These are phyloP conservation scores for Laspeyria flexula DNA, from an alignment of 2,888 invertebrate genomes.

Conservation along the genomic window DNA sequence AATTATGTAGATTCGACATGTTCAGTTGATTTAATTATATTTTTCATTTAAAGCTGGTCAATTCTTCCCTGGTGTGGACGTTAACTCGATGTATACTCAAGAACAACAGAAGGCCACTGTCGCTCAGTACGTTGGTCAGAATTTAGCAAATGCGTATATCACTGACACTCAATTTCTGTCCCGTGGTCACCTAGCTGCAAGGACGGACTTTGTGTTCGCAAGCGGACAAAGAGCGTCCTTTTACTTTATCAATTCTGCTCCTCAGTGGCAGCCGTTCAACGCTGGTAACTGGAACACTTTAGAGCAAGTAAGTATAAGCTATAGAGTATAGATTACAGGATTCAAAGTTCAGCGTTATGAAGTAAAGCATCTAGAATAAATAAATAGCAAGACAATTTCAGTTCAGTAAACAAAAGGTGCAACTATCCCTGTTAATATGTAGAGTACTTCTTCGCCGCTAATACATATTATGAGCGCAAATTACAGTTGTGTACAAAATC, in stretches of 20 bases:
- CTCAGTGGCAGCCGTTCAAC: slow-evolving; percentile 89
- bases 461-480: too few relatives aligned
- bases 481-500: too few relatives aligned
- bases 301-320: slow-evolving; percentile 63
- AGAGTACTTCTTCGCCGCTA: too few relatives aligned
- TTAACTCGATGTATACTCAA: slow-evolving; percentile 73
- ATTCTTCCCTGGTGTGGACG: slow-evolving; percentile 77
- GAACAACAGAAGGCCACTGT: slow-evolving; percentile 63
- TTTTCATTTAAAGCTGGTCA: slow-evolving; percentile 61
- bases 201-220: slow-evolving; percentile 87
- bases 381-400: too few relatives aligned
- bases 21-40: too few relatives aligned
- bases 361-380: too few relatives aligned
- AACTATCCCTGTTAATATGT: too few relatives aligned
- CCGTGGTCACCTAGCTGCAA: slow-evolving; percentile 87
- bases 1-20: background rate
- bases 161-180: slow-evolving; percentile 76
- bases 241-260: slow-evolving; percentile 88
- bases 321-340: too few relatives aligned
- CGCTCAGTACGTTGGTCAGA: slow-evolving; percentile 60
- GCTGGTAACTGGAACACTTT: slow-evolving; percentile 86
- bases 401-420: too few relatives aligned
- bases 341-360: too few relatives aligned
- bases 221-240: slow-evolving; percentile 86
- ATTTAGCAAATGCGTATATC: slow-evolving; percentile 76